Evolutionary conservation across 2,888 invertebrate genomes (phyloP).

Genomic region (Protodeltote pygarga): DNA sequence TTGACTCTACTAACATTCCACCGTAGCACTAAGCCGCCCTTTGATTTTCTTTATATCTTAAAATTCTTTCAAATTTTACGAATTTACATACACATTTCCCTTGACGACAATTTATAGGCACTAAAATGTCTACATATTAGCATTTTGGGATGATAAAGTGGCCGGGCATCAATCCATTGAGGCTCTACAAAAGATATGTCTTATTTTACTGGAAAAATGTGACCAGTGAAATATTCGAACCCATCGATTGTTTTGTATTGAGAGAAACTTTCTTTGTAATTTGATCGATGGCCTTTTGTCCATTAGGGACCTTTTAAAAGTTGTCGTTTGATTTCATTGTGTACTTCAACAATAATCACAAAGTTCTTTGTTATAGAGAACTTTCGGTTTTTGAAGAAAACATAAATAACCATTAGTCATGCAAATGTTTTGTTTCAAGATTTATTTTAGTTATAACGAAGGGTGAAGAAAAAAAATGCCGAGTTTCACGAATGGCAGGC

Average conservation of each 20-base stretch:
- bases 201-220: conserved; percentile 67
- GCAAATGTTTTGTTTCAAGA: conserved; percentile 64
- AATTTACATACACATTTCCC: conserved; percentile 57
- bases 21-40: conserved; percentile 71
- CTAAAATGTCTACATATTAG: conserved; percentile 52
- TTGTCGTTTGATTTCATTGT: conserved; percentile 82
- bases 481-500: conserved; percentile 28
- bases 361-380: conserved; percentile 70
- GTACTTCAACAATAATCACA: conserved; percentile 74
- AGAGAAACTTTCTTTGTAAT: conserved; percentile 81
- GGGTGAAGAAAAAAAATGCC: conserved; percentile 50
- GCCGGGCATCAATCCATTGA: conserved; percentile 57
- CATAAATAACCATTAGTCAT: conserved; percentile 76
- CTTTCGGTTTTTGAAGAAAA: conserved; percentile 64
- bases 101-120: conserved; percentile 52
- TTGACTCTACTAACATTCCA: conserved; percentile 77
- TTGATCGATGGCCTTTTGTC: conserved; percentile 84
- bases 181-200: conserved; percentile 58
- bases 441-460: conserved; percentile 62
- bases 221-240: conserved; percentile 66
- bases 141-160: conserved; percentile 53
- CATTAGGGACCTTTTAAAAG: conserved; percentile 84
- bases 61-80: conserved; percentile 64
- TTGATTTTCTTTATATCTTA: conserved; percentile 74
- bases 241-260: conserved; percentile 78